Evolutionary conservation across 1,140 invertebrate species (phyloP), one percentile per base, ranked within the genome.

Genomic region (Archivesica marissinica): DNA sequence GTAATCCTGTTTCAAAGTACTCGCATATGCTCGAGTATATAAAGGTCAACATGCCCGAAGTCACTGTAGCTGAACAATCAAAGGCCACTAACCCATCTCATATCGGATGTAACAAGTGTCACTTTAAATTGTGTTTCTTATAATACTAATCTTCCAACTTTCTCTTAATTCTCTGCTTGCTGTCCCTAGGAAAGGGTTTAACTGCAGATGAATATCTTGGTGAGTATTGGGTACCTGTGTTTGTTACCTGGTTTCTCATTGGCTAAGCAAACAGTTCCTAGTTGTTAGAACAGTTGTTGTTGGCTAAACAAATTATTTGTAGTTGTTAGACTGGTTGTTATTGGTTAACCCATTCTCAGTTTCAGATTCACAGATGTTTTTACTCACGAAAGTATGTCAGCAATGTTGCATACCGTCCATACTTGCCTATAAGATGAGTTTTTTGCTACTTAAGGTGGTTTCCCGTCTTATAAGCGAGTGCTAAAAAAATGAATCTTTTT

Each of bases 141-240:
- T 35, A 35, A 13, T 20, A 64, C 28, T 56, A 56, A 44, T 56
- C 38, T 52, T 72, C n/a, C 9, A 50, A 9, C 25, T 72, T 72
- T 33, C 13, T 47, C 25, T 72, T 72, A 47, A 50, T 72, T 50
- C 20, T 56, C 52, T 56, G 52, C 52, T 6, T 72, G 41, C 68
- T 47, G 7, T 47, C 35, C 20, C 7, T 72, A 52, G 79, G 64
- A 81, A 56, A 56, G 39, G 66, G 50, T 41, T 35, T 54, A 56
- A 72, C 41, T 54, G 76, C 85, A 52, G 76, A 50, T 68, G 68
- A 86, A 44, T 68, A 50, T 35, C 66, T 86, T 72, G 85, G 85
- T 86, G 61, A 86, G 85, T 86, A 86, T 80, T 30, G 15, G 61
- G 66, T 81, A 82, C 39, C 56, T 23, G 25, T 77, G 75, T 23